Evolutionary conservation across 2,888 invertebrate species (phyloP), one percentile per base, ranked within the genome.

Genomic region (Scaptomyza flava): DNA sequence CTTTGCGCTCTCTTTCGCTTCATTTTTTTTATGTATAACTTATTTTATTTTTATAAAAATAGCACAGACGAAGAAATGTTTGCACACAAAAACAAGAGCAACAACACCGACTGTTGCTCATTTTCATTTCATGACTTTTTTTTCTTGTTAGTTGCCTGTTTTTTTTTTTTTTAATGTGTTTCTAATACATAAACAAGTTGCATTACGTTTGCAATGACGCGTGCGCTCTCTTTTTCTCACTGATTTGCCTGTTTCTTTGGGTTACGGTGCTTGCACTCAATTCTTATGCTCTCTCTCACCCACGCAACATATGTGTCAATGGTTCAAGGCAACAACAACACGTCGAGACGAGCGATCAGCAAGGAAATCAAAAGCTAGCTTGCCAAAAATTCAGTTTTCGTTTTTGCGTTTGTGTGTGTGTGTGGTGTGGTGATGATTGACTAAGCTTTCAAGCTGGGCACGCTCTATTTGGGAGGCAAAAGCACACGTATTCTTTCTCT

Each of bases 31-130:
- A 27, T 41, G 46, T 65, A 20, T 56, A 43, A 20, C 34, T 50
- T 48, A 30, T 56, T 67, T 71, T 53, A 48, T 41, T 52, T 72
- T 63, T 79, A 64, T 77, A 85, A 78, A 86, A 83, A 83, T 83
- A 87, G 87, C 77, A 70, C 87, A 85, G 85, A 68, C 82, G 79
- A 72, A 81, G 76, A 87, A 82, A 85, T 84, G 85, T 84, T 87
- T 82, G 87, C 86, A 76, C 68, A 79, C 67, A 65, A 67, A 61
- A 70, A 46, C 27, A 62, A 17, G 14, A 60, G 31, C 33, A 56
- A 11, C 20, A 41, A 41, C 20, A 17, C 17, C 38, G 42, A 58
- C 53, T 64, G 61, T 51, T 62, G 59, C 63, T 66, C n/a, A 56
- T 63, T 75, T 71, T 63, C 50, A 43, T 66, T 43, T 14, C 41